These are phyloP conservation scores for Trididemnum miniatum DNA, from an alignment of 23 tunicate genomes.

Conservation along the genomic window DNA sequence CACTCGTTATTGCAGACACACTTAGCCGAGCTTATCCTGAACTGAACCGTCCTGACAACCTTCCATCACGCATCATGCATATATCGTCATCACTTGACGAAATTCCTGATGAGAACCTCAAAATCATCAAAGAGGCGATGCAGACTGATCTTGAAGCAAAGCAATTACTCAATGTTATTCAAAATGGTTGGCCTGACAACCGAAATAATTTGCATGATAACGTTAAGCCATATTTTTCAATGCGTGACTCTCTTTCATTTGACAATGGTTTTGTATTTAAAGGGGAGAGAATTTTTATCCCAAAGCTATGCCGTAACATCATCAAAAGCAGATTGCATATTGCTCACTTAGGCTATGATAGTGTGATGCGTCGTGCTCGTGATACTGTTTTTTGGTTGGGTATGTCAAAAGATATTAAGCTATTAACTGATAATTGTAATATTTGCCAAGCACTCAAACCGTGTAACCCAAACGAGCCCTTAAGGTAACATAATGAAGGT, in stretches of 20 bases:
- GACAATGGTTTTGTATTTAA: slow-evolving; percentile 11
- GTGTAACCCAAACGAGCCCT: neutral
- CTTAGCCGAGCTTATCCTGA: slow-evolving; percentile 23
- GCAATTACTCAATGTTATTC: neutral
- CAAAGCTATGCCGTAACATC: neutral
- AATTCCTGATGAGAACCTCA: slow-evolving; percentile 16
- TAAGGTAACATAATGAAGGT: neutral
- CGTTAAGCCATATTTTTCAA: slow-evolving; percentile 15
- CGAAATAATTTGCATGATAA: neutral
- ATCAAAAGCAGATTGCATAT: neutral
- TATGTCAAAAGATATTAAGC: neutral
- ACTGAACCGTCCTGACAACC: neutral
- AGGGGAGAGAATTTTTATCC: slow-evolving; percentile 22
- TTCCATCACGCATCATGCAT: slow-evolving; percentile 1
- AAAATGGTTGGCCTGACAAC: slow-evolving; percentile 23
- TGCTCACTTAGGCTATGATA: neutral
- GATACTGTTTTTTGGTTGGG: too few relatives aligned
- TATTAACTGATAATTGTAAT: neutral
- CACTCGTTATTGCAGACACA: slow-evolving; percentile 32
- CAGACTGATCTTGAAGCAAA: slow-evolving; percentile 3
- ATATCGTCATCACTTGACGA: neutral
- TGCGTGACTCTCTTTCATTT: slow-evolving; percentile 1
- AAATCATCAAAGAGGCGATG: slow-evolving; percentile 23
- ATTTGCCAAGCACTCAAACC: slow-evolving; percentile 1
- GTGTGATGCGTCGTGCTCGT: slow-evolving; percentile 9